Base-by-base conservation (phyloP, 2,797 vertebrate genomes). In the Limnodromus scolopaceus region DNA sequence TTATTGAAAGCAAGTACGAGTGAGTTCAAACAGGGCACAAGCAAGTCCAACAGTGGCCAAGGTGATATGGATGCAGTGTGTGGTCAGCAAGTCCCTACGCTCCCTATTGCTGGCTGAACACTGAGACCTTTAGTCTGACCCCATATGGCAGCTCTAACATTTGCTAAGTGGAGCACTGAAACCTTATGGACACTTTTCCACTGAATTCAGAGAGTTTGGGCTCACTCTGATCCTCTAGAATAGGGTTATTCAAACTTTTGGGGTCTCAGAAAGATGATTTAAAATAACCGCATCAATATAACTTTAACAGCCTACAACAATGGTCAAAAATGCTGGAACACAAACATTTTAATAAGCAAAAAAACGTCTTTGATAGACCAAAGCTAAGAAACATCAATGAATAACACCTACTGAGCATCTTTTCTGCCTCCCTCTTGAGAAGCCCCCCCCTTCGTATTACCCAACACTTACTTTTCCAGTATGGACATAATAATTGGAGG, bases 401-500 rank as follows among this genome's bases (percentile, higher is more conserved):
- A 69, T 19, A 49, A 13, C 30, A 24, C 20, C 41, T 25, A 4
- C 19, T 10, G 49, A 77, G 79, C 24, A 25, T 30, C 63, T 24
- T 10, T 20, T 19, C 68, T 24, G 41, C 38, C 34, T 10, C 9
- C 24, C 22, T 65, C 58, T 13, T 3, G 7, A 60, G 36, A 77
- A 49, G 1, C 2, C 4, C 4, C 30, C 2, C 2, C 3, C 39
- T 53, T 10, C 3, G 0, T 43, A 28, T 32, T 18, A 36, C 68
- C 45, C 89, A 57, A 11, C 13, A 98, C 99, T 99, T 98, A 99
- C 99, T 99, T 99, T 97, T 99, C 99, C 97, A 99, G 98, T 64
- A 97, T 86, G 79, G 99, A 98, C 99, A 99, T 99, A 97, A 99
- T 96, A 87, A 99, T 95, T 12, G 99, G 99, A 80, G 99, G 99